Conservation (phyloP, 2,888 invertebrate species). For the Xestoiulus laeticollis region DNA sequence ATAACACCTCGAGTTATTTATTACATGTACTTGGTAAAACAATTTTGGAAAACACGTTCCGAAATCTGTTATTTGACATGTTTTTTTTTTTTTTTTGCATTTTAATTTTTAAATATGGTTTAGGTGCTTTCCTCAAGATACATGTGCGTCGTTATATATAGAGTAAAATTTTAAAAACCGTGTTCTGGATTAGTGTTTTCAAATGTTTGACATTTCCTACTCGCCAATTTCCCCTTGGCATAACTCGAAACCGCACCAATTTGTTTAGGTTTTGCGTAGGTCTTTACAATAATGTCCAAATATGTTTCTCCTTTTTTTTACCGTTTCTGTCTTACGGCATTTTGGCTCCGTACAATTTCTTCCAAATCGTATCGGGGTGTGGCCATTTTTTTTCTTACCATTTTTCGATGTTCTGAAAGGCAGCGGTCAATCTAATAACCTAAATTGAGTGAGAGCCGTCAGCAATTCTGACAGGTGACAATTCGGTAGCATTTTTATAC, state of each 20-base stretch:
- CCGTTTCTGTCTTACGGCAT: background rate
- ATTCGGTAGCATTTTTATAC: slow-evolving; percentile 24
- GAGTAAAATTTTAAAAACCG: background rate
- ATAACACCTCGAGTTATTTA: no score
- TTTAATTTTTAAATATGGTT: background rate
- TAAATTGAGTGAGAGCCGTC: slow-evolving; percentile 22
- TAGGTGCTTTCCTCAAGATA: background rate
- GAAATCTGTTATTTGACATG: background rate
- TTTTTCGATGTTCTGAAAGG: slow-evolving; percentile 12
- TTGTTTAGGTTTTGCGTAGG: background rate
- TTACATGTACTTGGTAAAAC: no score
- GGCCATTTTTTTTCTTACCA: background rate
- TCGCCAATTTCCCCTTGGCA: background rate
- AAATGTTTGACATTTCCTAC: background rate
- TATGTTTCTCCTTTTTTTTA: background rate
- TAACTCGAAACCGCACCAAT: background rate
- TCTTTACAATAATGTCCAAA: background rate
- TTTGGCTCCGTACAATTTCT: background rate
- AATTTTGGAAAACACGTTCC: no score
- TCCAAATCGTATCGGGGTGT: slow-evolving; percentile 8
- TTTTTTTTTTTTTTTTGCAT: background rate
- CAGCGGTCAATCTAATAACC: slow-evolving; percentile 24
- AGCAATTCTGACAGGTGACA: slow-evolving; percentile 28
- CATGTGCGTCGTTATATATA: background rate
- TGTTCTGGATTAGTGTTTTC: background rate